Conservation (phyloP, 92 coral and sea anemone species). For the Pocillopora grandis region DNA sequence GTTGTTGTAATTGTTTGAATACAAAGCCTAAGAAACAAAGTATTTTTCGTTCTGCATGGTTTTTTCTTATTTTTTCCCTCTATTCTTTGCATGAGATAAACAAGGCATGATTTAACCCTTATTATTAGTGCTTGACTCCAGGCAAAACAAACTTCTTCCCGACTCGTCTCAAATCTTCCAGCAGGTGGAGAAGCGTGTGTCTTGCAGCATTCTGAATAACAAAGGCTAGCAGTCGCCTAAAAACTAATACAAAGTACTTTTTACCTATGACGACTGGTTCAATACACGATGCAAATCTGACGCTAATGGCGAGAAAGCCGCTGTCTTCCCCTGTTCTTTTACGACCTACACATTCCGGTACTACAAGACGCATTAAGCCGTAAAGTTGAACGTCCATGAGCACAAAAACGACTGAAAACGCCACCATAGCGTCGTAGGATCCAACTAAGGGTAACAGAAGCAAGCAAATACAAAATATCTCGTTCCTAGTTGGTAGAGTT, state of each 20-base stretch:
- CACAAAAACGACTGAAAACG: constrained; percentile 9
- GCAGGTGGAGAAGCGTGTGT: no score
- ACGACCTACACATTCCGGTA: constrained; percentile 42
- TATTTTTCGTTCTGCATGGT: no score
- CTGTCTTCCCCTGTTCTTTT: constrained; percentile 28
- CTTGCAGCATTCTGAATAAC: no score
- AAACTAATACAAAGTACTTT: neutral
- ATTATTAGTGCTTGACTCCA: no score
- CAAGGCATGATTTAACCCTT: no score
- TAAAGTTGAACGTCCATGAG: constrained; percentile 19
- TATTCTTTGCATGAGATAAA: no score
- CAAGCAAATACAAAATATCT: constrained; percentile 21
- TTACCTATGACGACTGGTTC: constrained; percentile 39
- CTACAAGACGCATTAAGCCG: constrained; percentile 29
- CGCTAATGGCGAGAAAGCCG: constrained; percentile 14
- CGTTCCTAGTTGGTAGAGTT: constrained; percentile 26
- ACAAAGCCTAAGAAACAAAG: no score
- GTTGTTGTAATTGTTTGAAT: no score
- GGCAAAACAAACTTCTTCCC: no score
- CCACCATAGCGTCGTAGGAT: constrained; percentile 22
- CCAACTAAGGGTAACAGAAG: constrained; percentile 26
- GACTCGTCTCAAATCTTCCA: no score
- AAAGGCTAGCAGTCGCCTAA: no score
- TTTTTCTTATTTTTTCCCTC: no score
- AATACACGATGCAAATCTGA: constrained; percentile 13